Conservation (phyloP, 2,113 vertebrate genomes). For the Thamnaconus septentrionalis region DNA sequence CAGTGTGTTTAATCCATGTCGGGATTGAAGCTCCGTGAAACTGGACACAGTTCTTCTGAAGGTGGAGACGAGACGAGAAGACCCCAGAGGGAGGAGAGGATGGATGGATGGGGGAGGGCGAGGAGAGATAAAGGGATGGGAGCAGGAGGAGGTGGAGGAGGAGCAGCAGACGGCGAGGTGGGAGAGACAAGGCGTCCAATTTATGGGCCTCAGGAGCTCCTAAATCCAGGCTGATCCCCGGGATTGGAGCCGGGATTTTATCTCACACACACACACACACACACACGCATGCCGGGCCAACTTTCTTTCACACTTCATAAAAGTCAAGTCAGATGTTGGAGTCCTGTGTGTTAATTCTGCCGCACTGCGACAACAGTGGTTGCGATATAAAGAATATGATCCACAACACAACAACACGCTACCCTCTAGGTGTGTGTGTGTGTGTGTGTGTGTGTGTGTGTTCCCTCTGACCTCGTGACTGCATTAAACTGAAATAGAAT, state of each 20-base stretch:
- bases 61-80: constrained; percentile 18
- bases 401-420: too few relatives aligned
- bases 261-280: constrained; percentile 18
- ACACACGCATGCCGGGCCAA: neutral
- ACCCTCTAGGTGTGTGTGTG: neutral
- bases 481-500: too few relatives aligned
- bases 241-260: constrained; percentile 57
- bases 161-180: constrained; percentile 41
- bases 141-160: constrained; percentile 40
- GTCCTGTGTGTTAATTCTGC: too few relatives aligned
- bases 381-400: too few relatives aligned
- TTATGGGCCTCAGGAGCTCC: constrained; percentile 68
- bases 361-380: neutral
- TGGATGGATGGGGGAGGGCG: neutral
- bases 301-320: too few relatives aligned
- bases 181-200: constrained; percentile 72
- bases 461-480: too few relatives aligned
- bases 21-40: constrained; percentile 51
- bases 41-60: constrained; percentile 41
- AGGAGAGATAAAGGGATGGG: constrained; percentile 17
- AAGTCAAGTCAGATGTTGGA: neutral
- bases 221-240: constrained; percentile 69
- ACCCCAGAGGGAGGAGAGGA: neutral
- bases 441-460: neutral
- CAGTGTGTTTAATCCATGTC: constrained; percentile 43